Base-by-base conservation (phyloP, 2,797 vertebrate genomes). In the Sus cebifrons region DNA sequence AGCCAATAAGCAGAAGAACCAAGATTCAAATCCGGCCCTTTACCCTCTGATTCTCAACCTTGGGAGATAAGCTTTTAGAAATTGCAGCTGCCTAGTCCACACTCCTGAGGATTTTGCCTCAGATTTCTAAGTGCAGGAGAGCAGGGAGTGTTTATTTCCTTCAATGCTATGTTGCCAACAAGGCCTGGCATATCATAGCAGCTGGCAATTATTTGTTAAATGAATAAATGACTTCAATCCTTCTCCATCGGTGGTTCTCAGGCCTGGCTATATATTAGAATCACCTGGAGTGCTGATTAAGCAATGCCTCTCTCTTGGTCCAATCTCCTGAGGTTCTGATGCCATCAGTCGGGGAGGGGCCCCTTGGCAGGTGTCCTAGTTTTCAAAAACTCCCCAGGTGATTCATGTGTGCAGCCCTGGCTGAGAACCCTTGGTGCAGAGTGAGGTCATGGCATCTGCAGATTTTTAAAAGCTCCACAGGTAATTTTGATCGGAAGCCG, bases 401-500 rank as follows among this genome's bases (percentile, higher is more conserved):
- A 92, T 95, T 94, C 20, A n/a, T 78, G 82, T 1, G 18, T 75
- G 52, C 60, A 82, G 15, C 65, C 36, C 18, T 6, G 79, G 67
- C 52, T 84, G 68, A 68, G 77, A 81, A 84, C 25, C 71, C 36
- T 18, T 86, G 74, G 86, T 84, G 70, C 29, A 36, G 78, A 73
- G 89, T 67, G 94, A 96, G 91, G 91, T 94, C 89, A 74, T 2
- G 56, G 77, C 79, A 81, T 96, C 78, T 86, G 84, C 73, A 74
- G 49, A 44, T 17, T 78, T 95, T 96, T 73, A 14, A 95, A 93
- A 93, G 71, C 84, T 8, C 93, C 67, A 82, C 86, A 96, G 97
- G 96, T 98, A 94, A 96, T 84, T 92, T 36, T 73, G 75, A 56
- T 56, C 86, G 23, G 94, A 64, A 93, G 87, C 90, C 84, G 58